Evolutionary conservation across 2,888 invertebrate genomes (phyloP).

Genomic region (Galeruca laticollis): DNA sequence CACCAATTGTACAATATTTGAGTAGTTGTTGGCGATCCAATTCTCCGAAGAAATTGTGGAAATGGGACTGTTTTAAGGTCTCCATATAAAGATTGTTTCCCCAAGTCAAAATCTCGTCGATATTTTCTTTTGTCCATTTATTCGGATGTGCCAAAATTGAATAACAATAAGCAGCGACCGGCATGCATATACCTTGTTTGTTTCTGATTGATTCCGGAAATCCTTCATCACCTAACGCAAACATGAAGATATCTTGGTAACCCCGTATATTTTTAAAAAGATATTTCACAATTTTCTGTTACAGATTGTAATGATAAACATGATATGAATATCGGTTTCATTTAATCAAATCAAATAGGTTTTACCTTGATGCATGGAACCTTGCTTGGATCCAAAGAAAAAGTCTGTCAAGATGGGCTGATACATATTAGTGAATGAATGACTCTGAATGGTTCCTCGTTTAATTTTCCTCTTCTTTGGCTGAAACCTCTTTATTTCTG

Average conservation of each 20-base stretch:
- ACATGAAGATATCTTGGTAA: too few relatives aligned
- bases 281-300: too few relatives aligned
- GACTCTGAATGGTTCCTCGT: slow-evolving; percentile 63
- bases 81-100: slow-evolving; percentile 69
- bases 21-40: slow-evolving; percentile 66
- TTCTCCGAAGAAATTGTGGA: slow-evolving; percentile 56
- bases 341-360: too few relatives aligned
- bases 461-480: slow-evolving; percentile 56
- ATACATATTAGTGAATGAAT: slow-evolving; percentile 63
- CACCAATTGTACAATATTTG: slow-evolving; percentile 68
- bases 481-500: slow-evolving; percentile 57
- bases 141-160: slow-evolving; percentile 72
- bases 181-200: slow-evolving; percentile 71
- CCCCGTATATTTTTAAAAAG: too few relatives aligned
- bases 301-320: too few relatives aligned
- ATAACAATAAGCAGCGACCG: slow-evolving; percentile 72
- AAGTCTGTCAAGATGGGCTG: slow-evolving; percentile 61
- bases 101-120: slow-evolving; percentile 72
- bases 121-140: slow-evolving; percentile 72
- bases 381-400: slow-evolving; percentile 61
- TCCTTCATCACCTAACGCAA: slow-evolving; percentile 56
- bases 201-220: slow-evolving; percentile 56
- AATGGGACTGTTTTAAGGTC: slow-evolving; percentile 58
- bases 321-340: too few relatives aligned
- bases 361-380: slow-evolving; percentile 57